Percentiles rank a stretch among this genome's conserved stretches.
These are phyloP conservation scores for Phengaris alcon DNA, from an alignment of 2,888 invertebrate genomes.

Conservation along the genomic window DNA sequence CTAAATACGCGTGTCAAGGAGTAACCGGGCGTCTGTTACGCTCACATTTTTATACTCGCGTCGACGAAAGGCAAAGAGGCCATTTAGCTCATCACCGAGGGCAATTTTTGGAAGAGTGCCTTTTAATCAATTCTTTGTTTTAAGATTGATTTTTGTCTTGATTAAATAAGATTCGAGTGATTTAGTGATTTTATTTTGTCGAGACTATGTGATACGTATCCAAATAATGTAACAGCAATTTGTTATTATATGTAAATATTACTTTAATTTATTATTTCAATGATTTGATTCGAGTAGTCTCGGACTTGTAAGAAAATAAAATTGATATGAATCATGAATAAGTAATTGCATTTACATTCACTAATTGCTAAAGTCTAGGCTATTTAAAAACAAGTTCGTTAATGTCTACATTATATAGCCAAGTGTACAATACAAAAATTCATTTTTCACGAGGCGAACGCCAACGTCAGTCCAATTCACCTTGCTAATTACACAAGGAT, in stretches of 20 bases:
- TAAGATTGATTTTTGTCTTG: conserved; percentile 32
- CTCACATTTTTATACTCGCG: conserved; percentile 70
- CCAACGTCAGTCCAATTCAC: conserved; percentile 12
- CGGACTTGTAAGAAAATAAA: not conserved
- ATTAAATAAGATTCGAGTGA: conserved; percentile 21
- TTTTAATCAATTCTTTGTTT: conserved; percentile 40
- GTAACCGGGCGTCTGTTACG: conserved; percentile 63
- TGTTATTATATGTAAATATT: not conserved
- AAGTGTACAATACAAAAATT: conserved; percentile 7
- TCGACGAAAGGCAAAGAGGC: conserved; percentile 52
- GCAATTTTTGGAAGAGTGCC: conserved; percentile 41
- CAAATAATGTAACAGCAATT: not conserved
- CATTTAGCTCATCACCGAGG: conserved; percentile 60
- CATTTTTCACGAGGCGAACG: conserved; percentile 11
- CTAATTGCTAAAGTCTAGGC: not conserved
- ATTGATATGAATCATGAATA: not conserved
- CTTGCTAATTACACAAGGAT: conserved; percentile 19
- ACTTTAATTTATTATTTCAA: no score
- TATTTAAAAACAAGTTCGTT: not conserved
- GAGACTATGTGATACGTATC: not conserved
- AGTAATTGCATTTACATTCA: not conserved
- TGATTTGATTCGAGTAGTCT: not conserved
- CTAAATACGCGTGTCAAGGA: conserved; percentile 76
- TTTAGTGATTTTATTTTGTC: not conserved
- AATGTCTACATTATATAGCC: not conserved